These are phyloP conservation scores for Echeneis naucrates DNA, from an alignment of 2,797 vertebrate species.

Conservation along the genomic window DNA sequence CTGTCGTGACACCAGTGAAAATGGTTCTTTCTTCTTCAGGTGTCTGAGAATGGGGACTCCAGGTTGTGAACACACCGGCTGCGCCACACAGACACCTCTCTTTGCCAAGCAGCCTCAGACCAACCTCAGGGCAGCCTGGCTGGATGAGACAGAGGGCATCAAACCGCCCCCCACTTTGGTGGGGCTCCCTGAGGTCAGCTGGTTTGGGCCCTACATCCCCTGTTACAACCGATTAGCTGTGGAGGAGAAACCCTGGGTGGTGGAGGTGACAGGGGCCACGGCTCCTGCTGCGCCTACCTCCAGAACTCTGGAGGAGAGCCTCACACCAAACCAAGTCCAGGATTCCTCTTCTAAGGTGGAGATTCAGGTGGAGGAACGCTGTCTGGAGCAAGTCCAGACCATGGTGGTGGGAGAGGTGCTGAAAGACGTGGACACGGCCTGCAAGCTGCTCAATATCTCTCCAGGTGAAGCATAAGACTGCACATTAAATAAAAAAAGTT, in stretches of 20 bases:
- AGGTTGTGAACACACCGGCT: slow-evolving; percentile 79
- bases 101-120: slow-evolving; percentile 70
- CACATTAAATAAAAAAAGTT: no score
- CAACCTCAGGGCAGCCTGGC: slow-evolving; percentile 76
- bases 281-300: slow-evolving; percentile 8
- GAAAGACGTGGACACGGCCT: slow-evolving; percentile 96
- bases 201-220: slow-evolving; percentile 86
- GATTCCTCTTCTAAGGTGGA: slow-evolving; percentile 78
- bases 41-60: slow-evolving; percentile 87
- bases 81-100: slow-evolving; percentile 54
- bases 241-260: slow-evolving; percentile 84
- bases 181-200: slow-evolving; percentile 82
- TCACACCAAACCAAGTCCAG: slow-evolving; percentile 86
- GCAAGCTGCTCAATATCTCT: slow-evolving; percentile 94
- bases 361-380: slow-evolving; percentile 89
- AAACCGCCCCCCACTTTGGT: slow-evolving; percentile 76
- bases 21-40: slow-evolving; percentile 26
- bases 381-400: slow-evolving; percentile 94
- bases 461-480: slow-evolving; percentile 84
- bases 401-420: slow-evolving; percentile 96
- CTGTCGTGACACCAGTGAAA: slow-evolving; percentile 5
- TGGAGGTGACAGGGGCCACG: slow-evolving; percentile 77
- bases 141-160: slow-evolving; percentile 77
- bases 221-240: slow-evolving; percentile 85
- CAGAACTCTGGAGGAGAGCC: slow-evolving; percentile 73